These are phyloP conservation scores for Drosophila pallidifrons DNA, from an alignment of 1,140 invertebrate genomes.

Conservation along the genomic window DNA sequence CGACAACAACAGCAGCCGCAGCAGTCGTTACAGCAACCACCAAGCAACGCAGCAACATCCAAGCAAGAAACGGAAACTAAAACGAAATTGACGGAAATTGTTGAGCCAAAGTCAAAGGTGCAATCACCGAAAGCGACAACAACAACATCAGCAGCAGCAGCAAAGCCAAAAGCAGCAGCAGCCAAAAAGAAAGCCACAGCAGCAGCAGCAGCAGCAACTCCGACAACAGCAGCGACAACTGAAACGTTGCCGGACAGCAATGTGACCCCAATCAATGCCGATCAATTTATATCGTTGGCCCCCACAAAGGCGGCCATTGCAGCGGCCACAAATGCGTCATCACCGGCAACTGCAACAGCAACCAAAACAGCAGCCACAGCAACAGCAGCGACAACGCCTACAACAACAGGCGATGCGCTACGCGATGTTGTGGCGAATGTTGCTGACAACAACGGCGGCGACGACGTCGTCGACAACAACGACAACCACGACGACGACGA, in stretches of 20 bases:
- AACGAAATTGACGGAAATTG: conserved; percentile 72
- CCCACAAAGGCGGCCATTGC: conserved; percentile 67
- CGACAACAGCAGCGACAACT: conserved; percentile 32
- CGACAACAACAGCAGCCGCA: conserved; percentile 57
- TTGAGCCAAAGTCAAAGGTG: conserved; percentile 71
- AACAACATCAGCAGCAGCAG: conserved; percentile 55
- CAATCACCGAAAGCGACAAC: conserved; percentile 66
- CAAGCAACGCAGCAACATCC: conserved; percentile 33
- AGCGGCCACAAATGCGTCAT: conserved; percentile 64
- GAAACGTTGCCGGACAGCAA: conserved; percentile 61
- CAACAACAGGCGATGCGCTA: conserved; percentile 31
- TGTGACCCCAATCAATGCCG: conserved; percentile 84
- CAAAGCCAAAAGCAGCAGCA: conserved; percentile 19
- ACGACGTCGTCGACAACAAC: conserved; percentile 38
- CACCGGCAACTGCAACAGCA: conserved; percentile 46
- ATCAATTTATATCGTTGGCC: conserved; percentile 82
- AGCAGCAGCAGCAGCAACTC: conserved; percentile 27
- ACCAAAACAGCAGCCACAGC: conserved; percentile 30
- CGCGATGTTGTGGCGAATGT: conserved; percentile 16
- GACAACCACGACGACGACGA: conserved; percentile 8
- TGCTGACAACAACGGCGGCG: conserved; percentile 29
- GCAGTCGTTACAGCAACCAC: conserved; percentile 53
- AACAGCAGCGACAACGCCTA: conserved; percentile 33
- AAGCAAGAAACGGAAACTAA: conserved; percentile 76
- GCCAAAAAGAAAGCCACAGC: conserved; percentile 65